Conservation (phyloP, 2,888 invertebrate species). For the Apamea sordens region DNA sequence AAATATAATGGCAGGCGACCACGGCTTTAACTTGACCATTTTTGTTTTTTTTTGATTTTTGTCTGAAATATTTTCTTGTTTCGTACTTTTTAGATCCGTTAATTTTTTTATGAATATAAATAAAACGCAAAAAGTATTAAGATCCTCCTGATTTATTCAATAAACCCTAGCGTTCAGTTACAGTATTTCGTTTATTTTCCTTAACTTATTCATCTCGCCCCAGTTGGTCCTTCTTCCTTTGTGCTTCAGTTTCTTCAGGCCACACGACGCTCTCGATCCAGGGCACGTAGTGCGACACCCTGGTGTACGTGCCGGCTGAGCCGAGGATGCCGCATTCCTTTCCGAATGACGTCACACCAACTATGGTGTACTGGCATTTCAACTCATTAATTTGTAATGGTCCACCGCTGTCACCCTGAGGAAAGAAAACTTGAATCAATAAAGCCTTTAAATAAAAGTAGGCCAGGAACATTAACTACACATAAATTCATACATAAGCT, state of each 20-base stretch:
- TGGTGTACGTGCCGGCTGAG: slow-evolving; percentile 90
- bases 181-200: background rate
- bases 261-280: slow-evolving; percentile 90
- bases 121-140: background rate
- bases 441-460: background rate
- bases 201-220: slow-evolving; percentile 64
- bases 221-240: background rate
- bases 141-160: background rate
- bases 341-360: slow-evolving; percentile 65
- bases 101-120: background rate
- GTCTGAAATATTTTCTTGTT: no score
- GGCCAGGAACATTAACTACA: background rate
- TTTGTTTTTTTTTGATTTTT: no score
- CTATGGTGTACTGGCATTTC: slow-evolving; percentile 86
- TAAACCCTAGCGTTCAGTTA: background rate
- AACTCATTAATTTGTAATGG: slow-evolving; percentile 59
- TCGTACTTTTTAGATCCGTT: no score
- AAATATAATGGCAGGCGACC: no score
- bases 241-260: background rate
- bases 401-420: slow-evolving; percentile 66
- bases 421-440: background rate
- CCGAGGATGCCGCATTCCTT: slow-evolving; percentile 78
- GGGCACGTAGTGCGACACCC: slow-evolving; percentile 87
- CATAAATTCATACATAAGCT: background rate
- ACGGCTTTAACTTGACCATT: no score